Percentiles rank a stretch among this genome's conserved stretches.
phyloP scores from a whole-genome alignment of 1,140 invertebrate genomes.

The Drosophila murphyi region DNA sequence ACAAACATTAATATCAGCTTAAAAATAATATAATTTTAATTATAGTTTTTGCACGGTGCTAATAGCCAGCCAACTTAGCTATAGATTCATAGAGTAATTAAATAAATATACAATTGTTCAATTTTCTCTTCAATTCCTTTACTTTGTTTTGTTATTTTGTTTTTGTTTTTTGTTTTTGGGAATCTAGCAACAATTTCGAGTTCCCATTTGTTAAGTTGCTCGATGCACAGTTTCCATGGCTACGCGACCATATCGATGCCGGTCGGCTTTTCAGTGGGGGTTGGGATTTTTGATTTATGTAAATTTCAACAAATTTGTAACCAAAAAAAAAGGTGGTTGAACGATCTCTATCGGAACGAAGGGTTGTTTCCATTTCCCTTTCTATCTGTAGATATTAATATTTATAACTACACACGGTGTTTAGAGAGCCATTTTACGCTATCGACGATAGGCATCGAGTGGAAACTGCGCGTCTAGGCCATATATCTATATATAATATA shows the following conservation, averaged over 20 bases:
- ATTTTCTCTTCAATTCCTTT: slow-evolving; percentile 8
- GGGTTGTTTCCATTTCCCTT: slow-evolving; percentile 27
- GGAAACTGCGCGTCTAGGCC: slow-evolving; percentile 25
- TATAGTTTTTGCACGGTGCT: slow-evolving; percentile 46
- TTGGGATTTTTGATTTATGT: slow-evolving; percentile 29
- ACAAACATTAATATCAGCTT: slow-evolving; percentile 61
- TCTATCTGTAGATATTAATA: background rate
- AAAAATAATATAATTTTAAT: slow-evolving; percentile 40
- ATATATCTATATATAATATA: slow-evolving; percentile 1
- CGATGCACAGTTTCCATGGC: slow-evolving; percentile 22
- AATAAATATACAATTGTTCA: slow-evolving; percentile 55
- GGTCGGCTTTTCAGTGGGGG: background rate
- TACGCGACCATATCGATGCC: slow-evolving; percentile 37
- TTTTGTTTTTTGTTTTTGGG: background rate
- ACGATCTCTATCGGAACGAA: background rate
- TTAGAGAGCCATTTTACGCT: background rate
- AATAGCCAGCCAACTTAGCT: slow-evolving; percentile 12
- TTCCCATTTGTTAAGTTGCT: slow-evolving; percentile 5
- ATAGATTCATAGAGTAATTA: slow-evolving; percentile 44
- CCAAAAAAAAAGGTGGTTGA: slow-evolving; percentile 42
- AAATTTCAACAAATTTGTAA: slow-evolving; percentile 36
- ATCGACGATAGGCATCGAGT: background rate
- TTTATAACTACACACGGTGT: slow-evolving; percentile 5
- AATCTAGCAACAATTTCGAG: slow-evolving; percentile 36
- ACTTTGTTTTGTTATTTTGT: no score